Conservation (phyloP, 2,113 vertebrate genomes). For the Tiliqua scincoides region DNA sequence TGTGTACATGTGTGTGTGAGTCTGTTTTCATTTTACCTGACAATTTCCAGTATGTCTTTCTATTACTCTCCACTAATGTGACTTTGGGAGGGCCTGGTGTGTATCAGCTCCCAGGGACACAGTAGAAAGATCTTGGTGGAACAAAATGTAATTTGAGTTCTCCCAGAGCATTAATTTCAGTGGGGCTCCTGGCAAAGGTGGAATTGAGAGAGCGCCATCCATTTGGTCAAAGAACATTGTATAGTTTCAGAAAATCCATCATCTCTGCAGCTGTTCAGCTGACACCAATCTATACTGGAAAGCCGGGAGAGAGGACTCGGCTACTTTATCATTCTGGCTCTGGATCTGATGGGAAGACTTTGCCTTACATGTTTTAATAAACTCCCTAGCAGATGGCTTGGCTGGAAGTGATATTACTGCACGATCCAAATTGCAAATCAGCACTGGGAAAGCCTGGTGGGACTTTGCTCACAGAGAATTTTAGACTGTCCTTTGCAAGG, state of each 20-base stretch:
- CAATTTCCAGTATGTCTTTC: not conserved
- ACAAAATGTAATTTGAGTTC: not conserved
- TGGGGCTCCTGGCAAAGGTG: slow-evolving; percentile 3
- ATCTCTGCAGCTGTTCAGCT: slow-evolving; percentile 18
- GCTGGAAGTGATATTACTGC: slow-evolving; percentile 11
- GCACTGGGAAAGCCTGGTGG: not conserved
- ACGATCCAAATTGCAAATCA: slow-evolving; percentile 46
- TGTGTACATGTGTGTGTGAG: too few species aligned
- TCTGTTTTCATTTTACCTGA: not conserved
- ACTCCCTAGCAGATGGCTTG: slow-evolving; percentile 44
- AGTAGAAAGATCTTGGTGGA: not conserved
- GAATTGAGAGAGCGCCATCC: not conserved
- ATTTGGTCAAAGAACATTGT: not conserved
- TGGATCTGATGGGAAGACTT: slow-evolving; percentile 42
- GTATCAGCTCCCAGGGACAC: not conserved
- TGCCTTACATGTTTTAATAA: slow-evolving; percentile 45
- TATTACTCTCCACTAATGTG: not conserved
- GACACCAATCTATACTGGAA: slow-evolving; percentile 32
- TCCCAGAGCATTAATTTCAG: slow-evolving; percentile 8
- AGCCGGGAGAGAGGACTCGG: not conserved
- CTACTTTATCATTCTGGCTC: slow-evolving; percentile 30
- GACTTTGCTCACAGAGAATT: not conserved
- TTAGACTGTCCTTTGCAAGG: slow-evolving; percentile 41
- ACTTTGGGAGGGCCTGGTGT: not conserved
- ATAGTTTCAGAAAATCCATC: slow-evolving; percentile 24